Evolutionary conservation across 2,888 invertebrate species (phyloP).

Genomic region (Drosophila koepferae): DNA sequence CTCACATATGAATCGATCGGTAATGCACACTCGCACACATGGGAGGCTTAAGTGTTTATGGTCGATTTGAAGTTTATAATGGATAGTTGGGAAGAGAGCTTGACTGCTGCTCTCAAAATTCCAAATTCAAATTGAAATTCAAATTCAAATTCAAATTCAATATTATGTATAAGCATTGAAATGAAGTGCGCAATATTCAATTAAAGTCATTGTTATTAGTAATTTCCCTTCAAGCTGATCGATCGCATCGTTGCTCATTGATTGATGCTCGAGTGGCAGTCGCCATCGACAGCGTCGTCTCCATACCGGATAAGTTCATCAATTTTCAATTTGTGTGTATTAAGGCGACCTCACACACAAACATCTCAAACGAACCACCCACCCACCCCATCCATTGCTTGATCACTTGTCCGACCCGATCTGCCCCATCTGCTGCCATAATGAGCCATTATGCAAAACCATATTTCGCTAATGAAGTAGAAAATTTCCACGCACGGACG

Average conservation of each 20-base stretch:
- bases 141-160: constrained; percentile 37
- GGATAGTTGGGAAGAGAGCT: constrained; percentile 61
- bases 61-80: constrained; percentile 82
- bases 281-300: neutral
- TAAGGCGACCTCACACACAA: constrained; percentile 62
- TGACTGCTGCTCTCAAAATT: constrained; percentile 31
- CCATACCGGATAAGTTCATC: constrained; percentile 83
- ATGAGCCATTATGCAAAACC: constrained; percentile 81
- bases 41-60: constrained; percentile 77
- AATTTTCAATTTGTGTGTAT: constrained; percentile 83
- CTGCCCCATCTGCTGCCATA: constrained; percentile 56
- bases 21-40: constrained; percentile 3
- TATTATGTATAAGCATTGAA: constrained; percentile 46
- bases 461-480: constrained; percentile 76
- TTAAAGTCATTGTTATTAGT: constrained; percentile 82
- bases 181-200: constrained; percentile 83
- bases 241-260: constrained; percentile 41
- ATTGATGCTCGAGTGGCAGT: constrained; percentile 55
- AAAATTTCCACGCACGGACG: constrained; percentile 73
- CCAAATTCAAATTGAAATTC: constrained; percentile 21
- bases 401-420: constrained; percentile 32
- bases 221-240: constrained; percentile 71
- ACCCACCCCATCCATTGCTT: neutral
- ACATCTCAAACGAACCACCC: neutral
- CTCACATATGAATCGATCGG: constrained; percentile 51